A percentile compares a stretch with the other conserved stretches of the same genome.
phyloP scores from a whole-genome alignment of 37 sponge, comb jelly and placozoan species.

The Ephydatia muelleri region DNA sequence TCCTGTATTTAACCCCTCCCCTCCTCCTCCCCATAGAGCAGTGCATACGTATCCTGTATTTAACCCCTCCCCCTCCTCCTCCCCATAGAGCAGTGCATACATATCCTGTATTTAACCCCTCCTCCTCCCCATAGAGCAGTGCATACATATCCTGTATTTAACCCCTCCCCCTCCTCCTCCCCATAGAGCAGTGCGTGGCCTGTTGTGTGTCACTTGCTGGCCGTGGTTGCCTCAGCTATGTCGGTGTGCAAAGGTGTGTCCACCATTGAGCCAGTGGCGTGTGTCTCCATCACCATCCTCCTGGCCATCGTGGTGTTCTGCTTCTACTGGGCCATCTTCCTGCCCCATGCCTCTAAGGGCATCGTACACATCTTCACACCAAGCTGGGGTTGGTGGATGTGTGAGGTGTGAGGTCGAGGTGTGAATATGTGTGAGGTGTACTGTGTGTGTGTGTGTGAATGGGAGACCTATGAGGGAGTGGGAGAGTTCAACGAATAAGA shows the following conservation, averaged over 20 bases:
- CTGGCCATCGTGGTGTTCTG: conserved; percentile 61
- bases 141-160: not conserved
- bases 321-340: conserved; percentile 79
- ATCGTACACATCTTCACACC: conserved; percentile 83
- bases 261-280: conserved; percentile 80
- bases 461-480: too few species aligned
- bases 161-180: not conserved
- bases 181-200: conserved; percentile 63
- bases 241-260: conserved; percentile 72
- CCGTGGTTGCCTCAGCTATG: conserved; percentile 42
- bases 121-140: not conserved
- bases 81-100: too few species aligned
- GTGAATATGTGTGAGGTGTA: not conserved
- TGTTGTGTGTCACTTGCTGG: conserved; percentile 49
- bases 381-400: conserved; percentile 61
- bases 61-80: too few species aligned
- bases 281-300: conserved; percentile 72
- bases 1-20: too few species aligned
- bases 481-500: too few species aligned
- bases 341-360: conserved; percentile 69
- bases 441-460: not conserved
- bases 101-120: too few species aligned
- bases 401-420: too few species aligned
- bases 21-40: too few species aligned
- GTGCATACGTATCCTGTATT: too few species aligned